These are phyloP conservation scores for Rhingia rostrata DNA, from an alignment of 2,888 invertebrate species.

Conservation along the genomic window DNA sequence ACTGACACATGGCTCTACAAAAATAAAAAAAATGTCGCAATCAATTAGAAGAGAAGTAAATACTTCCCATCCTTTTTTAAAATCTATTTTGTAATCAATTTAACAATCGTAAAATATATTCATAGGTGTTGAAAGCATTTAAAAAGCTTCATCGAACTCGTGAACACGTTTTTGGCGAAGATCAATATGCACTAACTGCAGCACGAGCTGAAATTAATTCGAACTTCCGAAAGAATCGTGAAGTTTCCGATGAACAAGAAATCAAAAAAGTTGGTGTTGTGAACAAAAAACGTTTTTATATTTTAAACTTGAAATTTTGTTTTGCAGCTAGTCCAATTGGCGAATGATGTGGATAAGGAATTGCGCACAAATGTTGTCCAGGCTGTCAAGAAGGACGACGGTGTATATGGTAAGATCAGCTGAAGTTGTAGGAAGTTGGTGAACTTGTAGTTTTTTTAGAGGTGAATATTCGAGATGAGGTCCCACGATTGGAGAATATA, in stretches of 20 bases:
- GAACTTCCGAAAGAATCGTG: constrained; percentile 88
- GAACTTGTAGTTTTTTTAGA: constrained; percentile 73
- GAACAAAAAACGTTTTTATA: not conserved
- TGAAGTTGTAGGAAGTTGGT: no score
- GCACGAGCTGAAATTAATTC: constrained; percentile 90
- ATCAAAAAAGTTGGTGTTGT: constrained; percentile 86
- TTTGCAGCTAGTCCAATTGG: constrained; percentile 87
- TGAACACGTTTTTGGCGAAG: constrained; percentile 87
- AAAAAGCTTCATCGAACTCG: constrained; percentile 89
- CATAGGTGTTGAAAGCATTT: constrained; percentile 87
- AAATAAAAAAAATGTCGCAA: constrained; percentile 46
- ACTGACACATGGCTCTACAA: not conserved
- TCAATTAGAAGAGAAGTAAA: constrained; percentile 63
- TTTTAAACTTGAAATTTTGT: not conserved
- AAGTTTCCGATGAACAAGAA: constrained; percentile 85
- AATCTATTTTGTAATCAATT: not conserved
- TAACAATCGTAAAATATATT: not conserved
- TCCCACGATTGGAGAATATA: constrained; percentile 85
- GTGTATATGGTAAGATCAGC: constrained; percentile 85
- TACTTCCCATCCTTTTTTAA: not conserved
- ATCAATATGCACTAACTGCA: constrained; percentile 85
- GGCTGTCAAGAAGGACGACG: constrained; percentile 87
- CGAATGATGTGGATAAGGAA: constrained; percentile 88
- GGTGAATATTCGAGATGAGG: constrained; percentile 79
- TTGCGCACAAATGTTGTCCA: constrained; percentile 89